Percentiles rank a stretch among this genome's conserved stretches.
Evolutionary conservation across 2,888 invertebrate species (phyloP).

Genomic region (Bombylius discolor): DNA sequence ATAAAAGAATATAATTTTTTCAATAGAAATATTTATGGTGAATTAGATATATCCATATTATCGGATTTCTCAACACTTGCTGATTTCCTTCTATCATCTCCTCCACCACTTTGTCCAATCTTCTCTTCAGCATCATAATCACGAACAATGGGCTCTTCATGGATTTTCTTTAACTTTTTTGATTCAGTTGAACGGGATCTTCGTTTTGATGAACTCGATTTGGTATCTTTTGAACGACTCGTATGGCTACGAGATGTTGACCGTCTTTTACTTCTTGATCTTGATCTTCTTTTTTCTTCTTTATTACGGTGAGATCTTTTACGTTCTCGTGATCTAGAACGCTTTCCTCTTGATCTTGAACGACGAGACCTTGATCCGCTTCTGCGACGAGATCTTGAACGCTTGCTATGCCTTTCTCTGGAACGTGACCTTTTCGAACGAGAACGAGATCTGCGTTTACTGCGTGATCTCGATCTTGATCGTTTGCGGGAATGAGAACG

Average conservation of each 20-base stretch:
- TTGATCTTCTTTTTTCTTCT: conserved; percentile 37
- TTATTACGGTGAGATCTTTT: conserved; percentile 44
- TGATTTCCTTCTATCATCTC: conserved; percentile 43
- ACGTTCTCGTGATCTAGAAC: conserved; percentile 42
- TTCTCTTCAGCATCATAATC: conserved; percentile 29
- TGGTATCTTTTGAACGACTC: conserved; percentile 32
- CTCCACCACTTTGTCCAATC: conserved; percentile 27
- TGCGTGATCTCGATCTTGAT: conserved; percentile 30
- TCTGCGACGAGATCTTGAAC: conserved; percentile 21
- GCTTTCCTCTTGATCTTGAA: conserved; percentile 24
- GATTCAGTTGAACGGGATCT: conserved; percentile 32
- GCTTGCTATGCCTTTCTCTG: conserved; percentile 24
- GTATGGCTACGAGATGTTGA: conserved; percentile 34
- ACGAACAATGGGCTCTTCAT: conserved; percentile 25
- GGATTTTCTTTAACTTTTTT: conserved; percentile 23
- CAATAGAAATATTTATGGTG: conserved; percentile 40
- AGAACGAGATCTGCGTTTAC: conserved; percentile 42
- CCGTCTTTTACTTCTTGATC: conserved; percentile 33
- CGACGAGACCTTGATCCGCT: conserved; percentile 29
- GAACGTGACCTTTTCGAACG: conserved; percentile 33
- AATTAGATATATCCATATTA: conserved; percentile 71
- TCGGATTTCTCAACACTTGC: conserved; percentile 45
- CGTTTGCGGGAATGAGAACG: conserved; percentile 31
- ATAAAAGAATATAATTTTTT: too few relatives aligned
- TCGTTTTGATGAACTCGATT: conserved; percentile 24